These are phyloP conservation scores for Lindbergichthys nudifrons DNA, from an alignment of 2,797 vertebrate genomes.

Conservation along the genomic window DNA sequence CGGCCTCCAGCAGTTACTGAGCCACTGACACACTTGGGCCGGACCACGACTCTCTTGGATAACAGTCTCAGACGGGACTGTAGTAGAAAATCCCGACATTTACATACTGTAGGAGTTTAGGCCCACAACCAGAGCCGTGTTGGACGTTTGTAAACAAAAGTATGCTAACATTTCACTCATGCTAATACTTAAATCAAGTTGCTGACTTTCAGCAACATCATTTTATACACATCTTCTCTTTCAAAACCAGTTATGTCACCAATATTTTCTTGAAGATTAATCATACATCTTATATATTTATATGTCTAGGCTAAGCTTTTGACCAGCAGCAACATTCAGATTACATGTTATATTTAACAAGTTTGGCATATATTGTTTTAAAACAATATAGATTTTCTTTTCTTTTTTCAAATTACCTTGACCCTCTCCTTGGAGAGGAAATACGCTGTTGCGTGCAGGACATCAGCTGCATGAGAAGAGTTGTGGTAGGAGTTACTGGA, in stretches of 20 bases:
- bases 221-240: background rate
- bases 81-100: background rate
- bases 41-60: constrained; percentile 31
- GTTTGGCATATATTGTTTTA: background rate
- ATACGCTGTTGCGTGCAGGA: constrained; percentile 96
- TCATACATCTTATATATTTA: background rate
- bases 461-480: constrained; percentile 95
- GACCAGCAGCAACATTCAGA: background rate
- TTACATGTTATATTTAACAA: background rate
- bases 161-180: background rate
- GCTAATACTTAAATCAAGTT: constrained; percentile 1
- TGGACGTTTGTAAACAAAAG: constrained; percentile 1
- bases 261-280: background rate
- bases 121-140: background rate
- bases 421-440: constrained; percentile 95
- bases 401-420: constrained; percentile 86
- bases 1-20: constrained; percentile 48
- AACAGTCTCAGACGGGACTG: constrained; percentile 4
- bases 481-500: constrained; percentile 97
- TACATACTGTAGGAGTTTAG: background rate
- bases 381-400: background rate
- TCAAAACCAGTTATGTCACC: background rate
- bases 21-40: constrained; percentile 73
- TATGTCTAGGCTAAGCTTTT: background rate
- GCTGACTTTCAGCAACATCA: background rate